Evolutionary conservation across 2,888 invertebrate genomes (phyloP), one percentile per base, ranked within the genome.

Genomic region (Oasisia sp.): DNA sequence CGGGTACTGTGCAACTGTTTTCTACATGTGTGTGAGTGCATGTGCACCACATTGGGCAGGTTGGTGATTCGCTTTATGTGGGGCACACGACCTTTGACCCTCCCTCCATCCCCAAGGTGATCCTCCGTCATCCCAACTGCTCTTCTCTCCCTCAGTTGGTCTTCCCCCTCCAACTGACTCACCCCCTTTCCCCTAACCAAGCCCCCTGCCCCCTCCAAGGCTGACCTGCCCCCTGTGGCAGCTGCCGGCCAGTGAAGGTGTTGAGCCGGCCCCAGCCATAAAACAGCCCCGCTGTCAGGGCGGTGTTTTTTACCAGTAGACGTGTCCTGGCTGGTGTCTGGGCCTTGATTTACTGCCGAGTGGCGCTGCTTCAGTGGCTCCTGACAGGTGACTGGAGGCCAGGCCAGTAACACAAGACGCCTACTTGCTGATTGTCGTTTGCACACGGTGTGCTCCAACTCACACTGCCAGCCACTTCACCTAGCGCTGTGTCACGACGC

Each of bases 371-470:
- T 74, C 27, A n/a, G 19, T 74, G 74, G 74, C 27, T 74, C 74
- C n/a, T 74, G 74, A 74, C 74, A 74, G 74, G 74, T 74, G 74
- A 74, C 74, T 74, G 74, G 27, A 74, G 74, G 74, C 74, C 27
- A 1, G n/a, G n/a, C n/a, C 74, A 27, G 74, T 74, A 74, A 74
- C 74, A 74, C 7, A 74, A 74, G 74, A 74, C 74, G 74, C 74
- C 74, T 74, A 74, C 74, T 74, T 74, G 74, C 74, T 74, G 74
- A 74, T 74, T 74, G 74, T 74, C 74, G 74, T 74, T 74, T 74
- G 74, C 74, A 74, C 74, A 74, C 74, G 74, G 74, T n/a, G 74
- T 74, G 74, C 74, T 74, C n/a, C 5, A 50, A 27, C 74, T 19
- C n/a, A 38, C 38, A 4, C 38, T 38, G 74, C 74, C n/a, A 27